phyloP scores from a whole-genome alignment of 2,888 invertebrate species.

The Lasius platythorax region DNA sequence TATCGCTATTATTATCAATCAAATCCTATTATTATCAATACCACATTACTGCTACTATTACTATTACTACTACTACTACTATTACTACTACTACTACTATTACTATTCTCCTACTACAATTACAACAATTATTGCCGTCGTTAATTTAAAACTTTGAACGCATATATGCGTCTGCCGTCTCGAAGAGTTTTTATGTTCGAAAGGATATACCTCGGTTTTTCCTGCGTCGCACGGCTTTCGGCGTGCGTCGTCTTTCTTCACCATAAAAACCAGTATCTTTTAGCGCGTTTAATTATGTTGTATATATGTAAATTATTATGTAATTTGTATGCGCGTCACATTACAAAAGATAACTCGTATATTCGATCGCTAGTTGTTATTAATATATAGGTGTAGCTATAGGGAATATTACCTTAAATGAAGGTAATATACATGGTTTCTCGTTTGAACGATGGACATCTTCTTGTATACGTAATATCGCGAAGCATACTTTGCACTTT shows the following conservation, averaged over 20 bases:
- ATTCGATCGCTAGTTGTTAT: slow-evolving; percentile 71
- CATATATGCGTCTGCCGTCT: slow-evolving; percentile 12
- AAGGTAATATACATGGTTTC: slow-evolving; percentile 64
- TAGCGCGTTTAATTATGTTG: slow-evolving; percentile 83
- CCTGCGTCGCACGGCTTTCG: background rate
- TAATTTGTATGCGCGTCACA: slow-evolving; percentile 81
- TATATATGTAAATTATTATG: slow-evolving; percentile 85
- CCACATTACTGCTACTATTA: slow-evolving; percentile 38
- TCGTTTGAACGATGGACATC: slow-evolving; percentile 67
- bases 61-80: slow-evolving; percentile 43
- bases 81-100: slow-evolving; percentile 43
- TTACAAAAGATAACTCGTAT: slow-evolving; percentile 67
- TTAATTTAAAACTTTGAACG: slow-evolving; percentile 14
- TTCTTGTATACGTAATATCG: background rate
- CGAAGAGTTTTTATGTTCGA: slow-evolving; percentile 31
- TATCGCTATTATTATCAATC: slow-evolving; percentile 50
- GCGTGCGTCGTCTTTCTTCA: slow-evolving; percentile 13
- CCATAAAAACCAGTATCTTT: slow-evolving; percentile 59
- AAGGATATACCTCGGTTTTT: slow-evolving; percentile 29
- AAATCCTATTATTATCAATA: slow-evolving; percentile 40
- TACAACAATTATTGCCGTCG: slow-evolving; percentile 25
- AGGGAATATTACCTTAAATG: slow-evolving; percentile 55
- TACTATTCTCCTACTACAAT: slow-evolving; percentile 44
- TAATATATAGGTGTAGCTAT: slow-evolving; percentile 67
- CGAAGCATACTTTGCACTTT: background rate